Evolutionary conservation across 2,113 vertebrate genomes (phyloP).

Genomic region (Benitochromis conjunctus): DNA sequence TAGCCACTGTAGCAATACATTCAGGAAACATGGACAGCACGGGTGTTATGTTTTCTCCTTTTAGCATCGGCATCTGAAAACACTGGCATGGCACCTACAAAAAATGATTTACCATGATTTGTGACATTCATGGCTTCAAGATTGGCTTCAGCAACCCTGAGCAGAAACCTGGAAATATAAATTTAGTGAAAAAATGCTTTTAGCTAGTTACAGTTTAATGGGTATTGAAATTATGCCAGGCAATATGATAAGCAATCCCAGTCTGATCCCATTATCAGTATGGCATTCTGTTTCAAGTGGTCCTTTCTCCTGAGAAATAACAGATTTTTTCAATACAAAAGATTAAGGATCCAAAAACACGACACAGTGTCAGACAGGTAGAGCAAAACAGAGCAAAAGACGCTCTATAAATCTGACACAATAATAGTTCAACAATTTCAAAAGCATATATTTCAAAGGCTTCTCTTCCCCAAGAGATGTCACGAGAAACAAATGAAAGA

Average conservation of each 20-base stretch:
- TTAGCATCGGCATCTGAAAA: not conserved
- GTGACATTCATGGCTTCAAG: not conserved
- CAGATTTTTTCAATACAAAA: not conserved
- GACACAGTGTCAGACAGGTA: not conserved
- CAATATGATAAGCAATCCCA: not conserved
- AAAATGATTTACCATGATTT: not conserved
- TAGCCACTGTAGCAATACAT: not conserved
- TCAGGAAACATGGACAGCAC: not conserved
- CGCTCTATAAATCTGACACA: not conserved
- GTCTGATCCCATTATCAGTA: not conserved
- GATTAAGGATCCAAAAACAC: not conserved
- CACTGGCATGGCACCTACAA: not conserved
- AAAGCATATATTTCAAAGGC: not conserved
- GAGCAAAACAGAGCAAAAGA: not conserved
- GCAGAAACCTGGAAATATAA: not conserved
- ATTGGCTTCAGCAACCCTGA: not conserved
- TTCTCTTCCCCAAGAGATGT: not conserved
- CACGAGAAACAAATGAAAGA: not conserved
- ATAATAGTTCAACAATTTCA: not conserved
- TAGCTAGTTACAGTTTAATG: not conserved
- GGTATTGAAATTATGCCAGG: not conserved
- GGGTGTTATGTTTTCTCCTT: not conserved
- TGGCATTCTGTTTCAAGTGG: not conserved
- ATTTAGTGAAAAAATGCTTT: not conserved
- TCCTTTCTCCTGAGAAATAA: not conserved